Evolutionary conservation across 2,113 vertebrate species (phyloP).

Genomic region (Leucosticte australis): DNA sequence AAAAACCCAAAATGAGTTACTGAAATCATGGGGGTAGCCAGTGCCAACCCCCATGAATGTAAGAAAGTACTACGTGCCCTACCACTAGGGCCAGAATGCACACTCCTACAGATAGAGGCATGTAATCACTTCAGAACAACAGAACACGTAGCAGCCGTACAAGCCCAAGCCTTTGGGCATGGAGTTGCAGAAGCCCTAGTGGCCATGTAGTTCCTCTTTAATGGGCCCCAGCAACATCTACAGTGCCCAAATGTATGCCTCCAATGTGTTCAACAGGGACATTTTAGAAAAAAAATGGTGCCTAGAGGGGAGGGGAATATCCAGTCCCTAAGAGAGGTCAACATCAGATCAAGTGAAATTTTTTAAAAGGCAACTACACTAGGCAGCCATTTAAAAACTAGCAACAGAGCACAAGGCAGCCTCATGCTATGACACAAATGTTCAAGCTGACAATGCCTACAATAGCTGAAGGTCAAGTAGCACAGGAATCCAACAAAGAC

Average conservation of each 20-base stretch:
- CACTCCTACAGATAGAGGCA: not conserved
- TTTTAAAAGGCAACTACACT: no score
- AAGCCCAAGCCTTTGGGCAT: not conserved
- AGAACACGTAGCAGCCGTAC: not conserved
- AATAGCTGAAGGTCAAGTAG: no score
- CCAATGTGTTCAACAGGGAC: not conserved
- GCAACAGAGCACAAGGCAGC: no score
- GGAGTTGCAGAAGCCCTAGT: not conserved
- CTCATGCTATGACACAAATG: no score
- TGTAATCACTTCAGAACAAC: not conserved
- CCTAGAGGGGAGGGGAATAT: no score
- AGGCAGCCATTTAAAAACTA: no score
- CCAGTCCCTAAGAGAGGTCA: no score
- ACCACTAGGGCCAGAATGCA: not conserved
- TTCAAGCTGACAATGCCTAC: no score
- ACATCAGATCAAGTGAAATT: no score
- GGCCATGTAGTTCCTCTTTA: not conserved
- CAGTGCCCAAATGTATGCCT: not conserved
- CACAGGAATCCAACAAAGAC: no score
- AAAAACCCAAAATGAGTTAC: not conserved
- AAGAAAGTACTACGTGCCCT: not conserved
- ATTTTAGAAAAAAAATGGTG: not conserved
- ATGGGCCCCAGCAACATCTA: not conserved
- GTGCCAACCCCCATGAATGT: not conserved
- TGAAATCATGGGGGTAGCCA: not conserved